Conservation (phyloP, 2,888 invertebrate genomes). For the Thecophora atra region DNA sequence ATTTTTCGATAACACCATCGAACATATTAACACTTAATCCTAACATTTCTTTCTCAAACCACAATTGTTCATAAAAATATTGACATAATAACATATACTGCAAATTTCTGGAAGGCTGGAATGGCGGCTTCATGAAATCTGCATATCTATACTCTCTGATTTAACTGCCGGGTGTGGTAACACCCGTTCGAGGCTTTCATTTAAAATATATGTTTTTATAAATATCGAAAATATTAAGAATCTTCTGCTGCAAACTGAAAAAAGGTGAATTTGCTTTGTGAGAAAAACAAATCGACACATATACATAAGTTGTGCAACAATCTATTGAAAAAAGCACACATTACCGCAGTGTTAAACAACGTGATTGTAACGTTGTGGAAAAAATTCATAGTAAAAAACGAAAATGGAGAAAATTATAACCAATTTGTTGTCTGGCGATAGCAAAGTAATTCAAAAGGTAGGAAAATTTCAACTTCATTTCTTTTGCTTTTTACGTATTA, state of each 20-base stretch:
- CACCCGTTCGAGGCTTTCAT: slow-evolving; percentile 12
- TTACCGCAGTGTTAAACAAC: neutral
- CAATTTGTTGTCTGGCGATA: slow-evolving; percentile 72
- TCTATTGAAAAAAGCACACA: neutral
- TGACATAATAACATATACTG: too few species aligned
- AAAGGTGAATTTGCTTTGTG: too few species aligned
- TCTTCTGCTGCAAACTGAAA: neutral
- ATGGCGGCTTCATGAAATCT: too few species aligned
- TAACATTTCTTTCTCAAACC: too few species aligned
- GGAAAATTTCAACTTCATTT: slow-evolving; percentile 41
- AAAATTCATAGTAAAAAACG: neutral
- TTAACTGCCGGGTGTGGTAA: slow-evolving; percentile 37
- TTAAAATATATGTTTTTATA: too few species aligned
- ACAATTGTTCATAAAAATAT: too few species aligned
- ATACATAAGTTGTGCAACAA: too few species aligned
- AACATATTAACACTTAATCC: too few species aligned
- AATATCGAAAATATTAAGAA: too few species aligned
- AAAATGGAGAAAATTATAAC: slow-evolving; percentile 72
- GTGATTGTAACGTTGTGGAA: neutral
- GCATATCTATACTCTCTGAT: slow-evolving; percentile 37
- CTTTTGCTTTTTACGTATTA: neutral
- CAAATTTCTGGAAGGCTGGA: too few species aligned
- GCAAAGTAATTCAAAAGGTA: slow-evolving; percentile 72
- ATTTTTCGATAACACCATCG: too few species aligned
- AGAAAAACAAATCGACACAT: neutral